Base-by-base conservation (phyloP, 2,797 vertebrate species). In the Otolemur crassicaudatus region DNA sequence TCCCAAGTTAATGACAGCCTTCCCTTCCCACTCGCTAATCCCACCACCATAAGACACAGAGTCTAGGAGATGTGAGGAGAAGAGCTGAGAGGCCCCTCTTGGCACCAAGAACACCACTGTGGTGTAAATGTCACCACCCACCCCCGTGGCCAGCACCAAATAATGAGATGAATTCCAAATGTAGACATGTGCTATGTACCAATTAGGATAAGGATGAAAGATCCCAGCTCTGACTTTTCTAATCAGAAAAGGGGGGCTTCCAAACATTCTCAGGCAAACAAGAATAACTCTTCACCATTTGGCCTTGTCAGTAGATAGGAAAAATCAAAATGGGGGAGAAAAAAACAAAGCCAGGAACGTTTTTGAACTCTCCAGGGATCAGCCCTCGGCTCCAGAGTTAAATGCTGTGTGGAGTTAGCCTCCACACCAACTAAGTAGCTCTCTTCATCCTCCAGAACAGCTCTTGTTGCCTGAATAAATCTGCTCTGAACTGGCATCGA, bases 211-310 rank as follows among this genome's bases (percentile, higher is more conserved):
- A 69, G n/a, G 20, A 12, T 25, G 1, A 84, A 87, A 75, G 25
- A 67, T 49, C 8, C 10, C 56, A 72, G 60, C 8, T 67, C 34
- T 40, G 72, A 73, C 85, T 90, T 58, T 3, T 72, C 29, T 77
- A 69, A 92, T 80, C 70, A 83, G 25, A 58, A 79, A 83, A 49
- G 37, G 12, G 46, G 25, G 5, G 29, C 70, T 13, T 61, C 6
- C 16, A 89, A 94, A 90, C 60, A 83, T 90, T 75, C 37, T 5
- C 88, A 94, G 69, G 72, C 87, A 92, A 85, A 77, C 14, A 91
- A n/a, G 23, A 88, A 82, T 46, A 8, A 25, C 60, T 75, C 79
- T 46, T 65, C 37, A 58, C 63, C 49, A 86, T 27, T 37, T 27
- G 7, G 27, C 14, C 79, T 43, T 75, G 85, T 77, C 17, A 6